Evolutionary conservation across 2,113 vertebrate genomes (phyloP), one percentile per base, ranked within the genome.

Genomic region (Melanerpes formicivorus): DNA sequence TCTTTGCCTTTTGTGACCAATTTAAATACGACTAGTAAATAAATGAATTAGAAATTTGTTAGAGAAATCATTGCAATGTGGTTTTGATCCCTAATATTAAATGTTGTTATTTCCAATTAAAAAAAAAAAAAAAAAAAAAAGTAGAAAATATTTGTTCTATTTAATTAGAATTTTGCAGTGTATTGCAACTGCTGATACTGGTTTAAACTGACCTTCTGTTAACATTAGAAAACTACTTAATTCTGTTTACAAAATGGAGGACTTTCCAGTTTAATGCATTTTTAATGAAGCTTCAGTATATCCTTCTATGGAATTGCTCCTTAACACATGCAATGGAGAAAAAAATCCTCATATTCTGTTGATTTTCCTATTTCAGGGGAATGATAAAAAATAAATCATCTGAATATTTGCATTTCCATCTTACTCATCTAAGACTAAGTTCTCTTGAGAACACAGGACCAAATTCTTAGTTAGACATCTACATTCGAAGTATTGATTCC

Each of bases 191-290:
- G 58, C 87, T 96, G 80, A 72, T 95, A 75, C 42, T 84, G 21
- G 32, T 83, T 94, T 95, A 92, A 91, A 67, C 87, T 74, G 52
- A 95, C 60, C 95, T 94, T 70, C 91, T 54, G 65, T 54, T 97
- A 95, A 94, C 69, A 93, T 91, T 96, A 95, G 77, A 95, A 96
- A 96, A 96, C 69, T 94, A 95, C 75, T 96, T 96, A 97, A 95
- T 97, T 97, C 93, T 95, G 79, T 90, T 89, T 97, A 73, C 69
- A 93, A 75, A 75, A 94, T 86, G 56, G 94, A 78, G 90, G 48
- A 88, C 50, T 96, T 97, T 96, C 80, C 88, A 96, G 70, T 96
- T 82, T 97, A 93, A 95, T 97, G 72, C 77, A 75, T 96, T 96
- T 97, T 97, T 97, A 97, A 97, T 97, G 96, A 95, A 79, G 85